These are phyloP conservation scores for Propithecus deckenii DNA, from an alignment of 2,797 vertebrate genomes.

Conservation along the genomic window DNA sequence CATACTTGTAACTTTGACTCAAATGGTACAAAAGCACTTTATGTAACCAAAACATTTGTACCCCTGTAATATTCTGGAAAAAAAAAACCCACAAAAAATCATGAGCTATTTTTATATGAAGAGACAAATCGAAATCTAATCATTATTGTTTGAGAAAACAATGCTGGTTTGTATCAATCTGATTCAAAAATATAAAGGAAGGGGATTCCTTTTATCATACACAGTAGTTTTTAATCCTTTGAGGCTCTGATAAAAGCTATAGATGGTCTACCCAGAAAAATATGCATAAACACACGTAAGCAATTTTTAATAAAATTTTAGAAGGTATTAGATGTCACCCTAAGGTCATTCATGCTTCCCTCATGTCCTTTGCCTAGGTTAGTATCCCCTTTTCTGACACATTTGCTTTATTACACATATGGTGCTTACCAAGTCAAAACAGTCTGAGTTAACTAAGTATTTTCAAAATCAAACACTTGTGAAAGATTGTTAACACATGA, in stretches of 20 bases:
- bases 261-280: background rate
- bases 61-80: too few relatives aligned
- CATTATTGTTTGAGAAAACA: background rate
- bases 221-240: background rate
- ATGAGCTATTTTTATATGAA: background rate
- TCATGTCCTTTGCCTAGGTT: background rate
- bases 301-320: background rate
- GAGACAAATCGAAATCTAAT: slow-evolving; percentile 2
- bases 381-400: background rate
- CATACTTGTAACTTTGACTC: too few relatives aligned
- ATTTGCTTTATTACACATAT: background rate
- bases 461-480: slow-evolving; percentile 28
- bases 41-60: too few relatives aligned
- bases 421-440: background rate
- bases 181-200: background rate
- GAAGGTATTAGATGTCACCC: background rate
- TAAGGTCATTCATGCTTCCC: background rate
- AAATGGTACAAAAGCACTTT: too few relatives aligned
- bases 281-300: background rate
- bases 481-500: background rate
- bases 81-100: background rate
- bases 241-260: background rate
- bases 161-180: background rate
- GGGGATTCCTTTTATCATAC: background rate
- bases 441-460: background rate